phyloP scores from a whole-genome alignment of 2,888 invertebrate genomes.

The Norana najaformis region DNA sequence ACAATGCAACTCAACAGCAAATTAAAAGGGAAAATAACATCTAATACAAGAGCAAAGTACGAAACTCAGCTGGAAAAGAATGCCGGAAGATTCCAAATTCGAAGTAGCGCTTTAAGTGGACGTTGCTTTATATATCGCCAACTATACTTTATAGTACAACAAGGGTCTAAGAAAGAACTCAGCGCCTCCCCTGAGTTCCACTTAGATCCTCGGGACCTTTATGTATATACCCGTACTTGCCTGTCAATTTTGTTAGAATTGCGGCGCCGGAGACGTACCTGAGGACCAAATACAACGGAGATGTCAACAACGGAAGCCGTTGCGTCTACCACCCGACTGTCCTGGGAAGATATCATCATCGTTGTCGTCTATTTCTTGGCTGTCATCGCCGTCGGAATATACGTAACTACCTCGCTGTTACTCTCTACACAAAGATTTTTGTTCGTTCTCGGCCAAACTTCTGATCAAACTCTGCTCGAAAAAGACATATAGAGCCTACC shows the following conservation, averaged over 20 bases:
- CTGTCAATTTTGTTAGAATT: not conserved
- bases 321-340: not conserved
- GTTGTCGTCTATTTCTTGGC: conserved; percentile 54
- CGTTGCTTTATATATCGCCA: no score
- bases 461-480: no score
- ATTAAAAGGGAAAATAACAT: not conserved
- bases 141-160: no score
- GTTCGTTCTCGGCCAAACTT: no score
- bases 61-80: not conserved
- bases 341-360: conserved; percentile 48
- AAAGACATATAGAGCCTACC: no score
- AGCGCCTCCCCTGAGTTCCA: no score
- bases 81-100: no score
- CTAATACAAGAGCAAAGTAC: not conserved
- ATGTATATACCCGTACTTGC: not conserved
- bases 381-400: conserved; percentile 54
- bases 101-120: no score
- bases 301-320: not conserved
- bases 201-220: no score
- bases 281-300: not conserved
- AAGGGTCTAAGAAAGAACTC: no score
- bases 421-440: no score
- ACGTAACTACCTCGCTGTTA: conserved; percentile 44
- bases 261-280: not conserved
- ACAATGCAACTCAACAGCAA: not conserved